Evolutionary conservation across 2,888 invertebrate species (phyloP), one percentile per base, ranked within the genome.

Genomic region (Stenoptilia bipunctidactyla): DNA sequence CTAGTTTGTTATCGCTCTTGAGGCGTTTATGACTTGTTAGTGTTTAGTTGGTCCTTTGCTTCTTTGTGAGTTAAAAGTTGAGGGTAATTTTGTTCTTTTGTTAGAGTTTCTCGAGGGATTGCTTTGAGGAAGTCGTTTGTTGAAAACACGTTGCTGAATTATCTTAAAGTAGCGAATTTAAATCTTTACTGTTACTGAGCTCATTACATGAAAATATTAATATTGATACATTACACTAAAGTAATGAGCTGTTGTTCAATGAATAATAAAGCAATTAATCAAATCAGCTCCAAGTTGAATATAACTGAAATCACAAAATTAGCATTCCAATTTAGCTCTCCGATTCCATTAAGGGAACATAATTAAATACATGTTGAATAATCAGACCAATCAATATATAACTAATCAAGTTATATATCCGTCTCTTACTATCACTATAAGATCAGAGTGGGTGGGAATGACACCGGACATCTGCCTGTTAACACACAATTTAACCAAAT

Each of bases 401-500:
- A 60, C 66, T 66, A 73, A 74, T 73, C 67, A 71, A 57, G 53
- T 46, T 46, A 49, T 46, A 20, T 20, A 47, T 46, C 53, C 45
- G 46, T 66, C 65, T 56, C 58, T 36, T 35, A 51, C 44, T 36
- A 41, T 49, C 50, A 41, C 42, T 43, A 43, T 44, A 49, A 40
- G 58, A 45, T 14, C 44, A 44, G 68, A 69, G 52, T 49, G 66
- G 64, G 66, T 61, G 49, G 55, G 62, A 61, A 52, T 51, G 55
- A 46, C 53, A 59, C 61, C 67, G 69, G 70, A 67, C 76, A 73
- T 75, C 71, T 76, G 73, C 68, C 69, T 71, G 70, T 76, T 75
- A 74, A 70, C 73, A 72, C 73, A 77, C 77, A 71, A 79, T 76
- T 75, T 77, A 79, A 80, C 80, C 77, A 80, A 82, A 80, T 79